Evolutionary conservation across 2,888 invertebrate species (phyloP), one percentile per base, ranked within the genome.

Genomic region (Hypomecis punctinalis): DNA sequence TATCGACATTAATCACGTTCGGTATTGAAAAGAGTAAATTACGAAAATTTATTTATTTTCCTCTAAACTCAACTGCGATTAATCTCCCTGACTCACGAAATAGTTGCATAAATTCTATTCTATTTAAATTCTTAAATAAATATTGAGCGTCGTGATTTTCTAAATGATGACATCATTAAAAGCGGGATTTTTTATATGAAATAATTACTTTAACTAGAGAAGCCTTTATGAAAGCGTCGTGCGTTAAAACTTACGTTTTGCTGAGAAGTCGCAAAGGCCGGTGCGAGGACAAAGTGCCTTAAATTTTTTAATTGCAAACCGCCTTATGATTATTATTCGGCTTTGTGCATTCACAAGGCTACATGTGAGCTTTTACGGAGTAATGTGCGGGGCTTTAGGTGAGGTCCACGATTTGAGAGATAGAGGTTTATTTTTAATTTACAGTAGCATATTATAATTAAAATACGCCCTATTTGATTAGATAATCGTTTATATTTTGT

Each of bases 301-400:
- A 90, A 91, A 88, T 90, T 89, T 91, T 93, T 93, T 93, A 92
- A 93, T 92, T 93, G 91, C 92, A 75, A 79, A 78, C 84, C 82
- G 88, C 85, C 84, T 87, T 88, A 86, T 89, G 86, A 85, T 91
- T 90, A 91, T 91, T 90, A 89, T 89, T 80, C 86, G 84, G 84
- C 89, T 92, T 92, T 92, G 91, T 92, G 90, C 87, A 88, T 91
- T 87, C 85, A 86, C 78, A 80, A 84, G 81, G 84, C 83, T 80
- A 83, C 85, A 85, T 85, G 82, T 87, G 83, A 76, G 84, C 83
- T 78, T 85, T 85, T 85, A 74, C 84, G 67, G 70, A 78, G 82
- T 83, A 83, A 86, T 82, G 76, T 72, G 82, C 78, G 82, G 77
- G 76, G 71, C 63, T 65, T 78, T 64, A n/a, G 33, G 23, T 65